Evolutionary conservation across 1,140 invertebrate species (phyloP).

Genomic region (Tachypleus tridentatus): DNA sequence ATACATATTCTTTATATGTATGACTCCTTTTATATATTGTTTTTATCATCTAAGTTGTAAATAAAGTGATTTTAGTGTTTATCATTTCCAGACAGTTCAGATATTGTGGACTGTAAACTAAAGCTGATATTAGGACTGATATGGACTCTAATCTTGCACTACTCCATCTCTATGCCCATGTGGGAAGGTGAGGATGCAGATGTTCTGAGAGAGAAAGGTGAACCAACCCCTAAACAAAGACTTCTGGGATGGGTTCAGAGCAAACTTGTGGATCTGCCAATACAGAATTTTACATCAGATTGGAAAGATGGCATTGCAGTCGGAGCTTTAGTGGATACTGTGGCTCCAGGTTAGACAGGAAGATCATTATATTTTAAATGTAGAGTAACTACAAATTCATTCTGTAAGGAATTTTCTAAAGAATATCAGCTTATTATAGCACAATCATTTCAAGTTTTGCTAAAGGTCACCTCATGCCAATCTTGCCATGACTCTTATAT

Average conservation of each 20-base stretch:
- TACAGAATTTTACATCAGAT: constrained; percentile 84
- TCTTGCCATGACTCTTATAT: too few relatives aligned
- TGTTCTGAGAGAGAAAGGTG: constrained; percentile 39
- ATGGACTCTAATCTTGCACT: constrained; percentile 92
- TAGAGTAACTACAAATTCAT: too few relatives aligned
- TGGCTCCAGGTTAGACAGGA: constrained; percentile 51
- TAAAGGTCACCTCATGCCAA: too few relatives aligned
- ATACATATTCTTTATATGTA: not conserved
- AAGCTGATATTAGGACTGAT: constrained; percentile 87
- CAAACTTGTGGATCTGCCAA: constrained; percentile 63
- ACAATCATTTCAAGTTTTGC: too few relatives aligned
- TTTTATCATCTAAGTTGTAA: too few relatives aligned
- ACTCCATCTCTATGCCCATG: constrained; percentile 89
- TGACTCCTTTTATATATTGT: too few relatives aligned
- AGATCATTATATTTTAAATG: too few relatives aligned
- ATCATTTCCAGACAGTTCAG: constrained; percentile 54
- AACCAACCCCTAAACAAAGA: constrained; percentile 73
- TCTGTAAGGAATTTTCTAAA: too few relatives aligned
- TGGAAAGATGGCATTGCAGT: constrained; percentile 88
- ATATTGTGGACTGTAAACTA: constrained; percentile 84
- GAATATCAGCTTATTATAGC: too few relatives aligned
- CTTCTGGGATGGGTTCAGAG: constrained; percentile 81
- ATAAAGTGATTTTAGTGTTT: not conserved
- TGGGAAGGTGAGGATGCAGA: constrained; percentile 61
- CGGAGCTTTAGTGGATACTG: constrained; percentile 78